phyloP scores from a whole-genome alignment of 2,797 vertebrate genomes.

The Gallinago nigripennis region DNA sequence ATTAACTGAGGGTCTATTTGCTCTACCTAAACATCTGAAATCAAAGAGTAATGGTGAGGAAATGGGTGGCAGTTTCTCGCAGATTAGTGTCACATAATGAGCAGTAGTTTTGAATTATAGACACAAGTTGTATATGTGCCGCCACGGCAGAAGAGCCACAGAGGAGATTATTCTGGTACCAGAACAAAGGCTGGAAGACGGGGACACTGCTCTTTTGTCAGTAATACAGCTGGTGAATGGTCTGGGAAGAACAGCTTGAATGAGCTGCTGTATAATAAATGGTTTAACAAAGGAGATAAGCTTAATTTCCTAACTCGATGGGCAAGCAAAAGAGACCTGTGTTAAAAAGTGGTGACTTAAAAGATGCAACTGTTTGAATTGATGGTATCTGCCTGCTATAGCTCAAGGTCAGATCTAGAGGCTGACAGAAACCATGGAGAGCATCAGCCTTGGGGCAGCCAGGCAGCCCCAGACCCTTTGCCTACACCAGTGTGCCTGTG shows the following conservation, averaged over 20 bases:
- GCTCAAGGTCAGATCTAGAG: neutral
- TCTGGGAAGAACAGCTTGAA: neutral
- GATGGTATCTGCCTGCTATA: neutral
- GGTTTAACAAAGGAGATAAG: neutral
- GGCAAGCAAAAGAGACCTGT: neutral
- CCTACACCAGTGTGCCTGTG: fast-evolving
- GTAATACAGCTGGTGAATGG: neutral
- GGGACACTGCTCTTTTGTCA: neutral
- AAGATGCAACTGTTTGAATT: neutral
- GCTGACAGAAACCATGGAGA: neutral
- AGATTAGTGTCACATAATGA: conserved; percentile 3
- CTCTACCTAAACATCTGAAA: conserved; percentile 10
- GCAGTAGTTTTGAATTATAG: neutral
- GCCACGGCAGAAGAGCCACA: neutral
- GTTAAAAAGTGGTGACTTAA: neutral
- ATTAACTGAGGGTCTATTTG: neutral
- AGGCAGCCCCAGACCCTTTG: neutral
- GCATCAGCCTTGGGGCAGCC: neutral
- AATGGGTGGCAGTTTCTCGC: neutral
- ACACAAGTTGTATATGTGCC: neutral
- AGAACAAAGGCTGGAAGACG: neutral
- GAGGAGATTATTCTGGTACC: neutral
- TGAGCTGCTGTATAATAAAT: neutral
- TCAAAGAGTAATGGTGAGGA: neutral
- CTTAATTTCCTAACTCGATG: neutral